These are phyloP conservation scores for Catharus fuscescens DNA, from an alignment of 2,113 vertebrate species.

Conservation along the genomic window DNA sequence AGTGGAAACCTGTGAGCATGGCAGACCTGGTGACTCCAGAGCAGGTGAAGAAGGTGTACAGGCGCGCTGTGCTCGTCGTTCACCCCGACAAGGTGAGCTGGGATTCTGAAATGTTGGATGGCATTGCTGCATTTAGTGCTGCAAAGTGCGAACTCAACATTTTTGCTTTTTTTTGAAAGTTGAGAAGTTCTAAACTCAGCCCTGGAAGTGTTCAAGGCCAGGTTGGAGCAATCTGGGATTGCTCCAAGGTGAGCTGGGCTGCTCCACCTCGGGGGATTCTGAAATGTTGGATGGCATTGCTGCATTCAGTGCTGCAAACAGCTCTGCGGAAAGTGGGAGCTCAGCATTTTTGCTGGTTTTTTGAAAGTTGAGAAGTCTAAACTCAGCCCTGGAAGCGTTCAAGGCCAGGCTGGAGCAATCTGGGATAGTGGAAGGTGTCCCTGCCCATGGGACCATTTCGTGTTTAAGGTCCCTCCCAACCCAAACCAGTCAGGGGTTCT, in stretches of 20 bases:
- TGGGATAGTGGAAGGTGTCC: neutral
- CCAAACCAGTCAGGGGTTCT: neutral
- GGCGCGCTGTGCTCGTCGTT: slow-evolving; percentile 93
- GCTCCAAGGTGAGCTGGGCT: too few relatives aligned
- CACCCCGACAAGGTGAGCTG: slow-evolving; percentile 94
- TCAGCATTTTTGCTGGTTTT: neutral
- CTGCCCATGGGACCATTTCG: neutral
- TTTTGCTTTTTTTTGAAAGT: too few relatives aligned
- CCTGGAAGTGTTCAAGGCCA: neutral
- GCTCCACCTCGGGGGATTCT: neutral
- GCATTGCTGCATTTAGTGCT: too few relatives aligned
- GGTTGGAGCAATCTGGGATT: neutral
- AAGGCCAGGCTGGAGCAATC: neutral
- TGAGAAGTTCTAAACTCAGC: neutral
- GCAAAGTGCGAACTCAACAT: too few relatives aligned
- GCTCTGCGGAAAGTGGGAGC: neutral
- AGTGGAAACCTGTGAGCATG: slow-evolving; percentile 97
- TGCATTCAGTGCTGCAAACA: neutral
- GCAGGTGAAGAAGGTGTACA: slow-evolving; percentile 97
- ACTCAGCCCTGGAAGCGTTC: neutral
- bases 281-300: accelerated
- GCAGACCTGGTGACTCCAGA: slow-evolving; percentile 97
- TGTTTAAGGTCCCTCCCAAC: neutral
- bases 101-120: too few relatives aligned
- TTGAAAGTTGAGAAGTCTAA: neutral